Conservation (phyloP, 2,113 vertebrate species). For the Loxodonta africana region DNA sequence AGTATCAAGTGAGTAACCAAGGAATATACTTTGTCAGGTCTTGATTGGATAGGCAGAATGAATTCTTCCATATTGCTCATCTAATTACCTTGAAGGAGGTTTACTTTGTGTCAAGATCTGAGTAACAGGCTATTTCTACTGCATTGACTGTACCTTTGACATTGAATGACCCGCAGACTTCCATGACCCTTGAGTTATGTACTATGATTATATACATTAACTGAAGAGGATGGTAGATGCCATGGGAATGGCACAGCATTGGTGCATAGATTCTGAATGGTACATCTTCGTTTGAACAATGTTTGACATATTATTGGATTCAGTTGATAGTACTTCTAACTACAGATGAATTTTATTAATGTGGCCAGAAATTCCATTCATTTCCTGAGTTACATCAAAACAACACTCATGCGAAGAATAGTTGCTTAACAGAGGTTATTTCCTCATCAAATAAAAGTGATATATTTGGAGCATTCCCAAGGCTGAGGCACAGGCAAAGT, state of each 20-base stretch:
- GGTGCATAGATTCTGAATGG: neutral
- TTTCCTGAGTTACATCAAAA: neutral
- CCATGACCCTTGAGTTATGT: neutral
- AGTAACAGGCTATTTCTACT: neutral
- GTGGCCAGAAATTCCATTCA: neutral
- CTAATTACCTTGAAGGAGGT: neutral
- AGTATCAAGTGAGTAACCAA: neutral
- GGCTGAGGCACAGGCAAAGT: neutral
- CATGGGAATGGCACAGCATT: neutral
- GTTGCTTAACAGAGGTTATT: neutral
- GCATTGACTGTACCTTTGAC: neutral
- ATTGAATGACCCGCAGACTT: neutral
- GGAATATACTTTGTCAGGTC: neutral
- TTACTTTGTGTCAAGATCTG: neutral
- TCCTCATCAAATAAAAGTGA: neutral
- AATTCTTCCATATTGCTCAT: neutral
- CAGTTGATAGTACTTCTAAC: neutral
- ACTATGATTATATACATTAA: neutral
- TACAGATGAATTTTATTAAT: neutral
- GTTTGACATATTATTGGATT: neutral
- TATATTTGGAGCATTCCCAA: neutral
- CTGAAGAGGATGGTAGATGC: neutral
- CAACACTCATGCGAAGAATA: neutral
- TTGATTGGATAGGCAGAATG: neutral
- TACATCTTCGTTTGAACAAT: neutral